Evolutionary conservation across 64 coral and sea anemone species (phyloP), one percentile per base, ranked within the genome.

Genomic region (Stichodactyla helianthus): DNA sequence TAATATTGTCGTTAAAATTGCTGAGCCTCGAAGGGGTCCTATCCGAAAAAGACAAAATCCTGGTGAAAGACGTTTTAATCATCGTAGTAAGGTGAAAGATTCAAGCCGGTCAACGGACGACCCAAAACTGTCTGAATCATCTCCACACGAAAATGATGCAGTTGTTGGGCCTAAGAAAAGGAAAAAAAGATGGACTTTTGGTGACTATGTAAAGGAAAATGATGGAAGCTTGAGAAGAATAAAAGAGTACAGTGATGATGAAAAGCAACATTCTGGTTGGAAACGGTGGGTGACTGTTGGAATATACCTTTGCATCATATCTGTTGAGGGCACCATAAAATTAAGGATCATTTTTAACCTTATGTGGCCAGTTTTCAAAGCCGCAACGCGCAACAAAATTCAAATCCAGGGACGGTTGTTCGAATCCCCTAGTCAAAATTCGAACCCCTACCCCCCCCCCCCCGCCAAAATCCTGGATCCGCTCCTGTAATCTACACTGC

Each of bases 1-100:
- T 54, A 81, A 81, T 81, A 81, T 81, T 28, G 78, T 81, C 6
- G 78, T 81, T 15, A 81, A 54, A 20, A 81, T 81, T 81, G 78
- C 78, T 53, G 78, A 81, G 19, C 78, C 78, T 22, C 78, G 50
- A 52, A 81, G 78, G 53, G 15, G 4, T 20, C 50, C 78, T 17
- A 81, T 51, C 35, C 35, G 52, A 54, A 81, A 54, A 81, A 74
- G 68, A 14, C 16, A 12, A 51, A 81, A 81, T 79, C 65, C 3
- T 25, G 7, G 9, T 28, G 10, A 74, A n/a, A 74, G 25, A 31
- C 68, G 68, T 31, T 11, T 74, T 14, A 27, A 2, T 12, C n/a
- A 35, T 11, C 25, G 68, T 4, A 74, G 17, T 26, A 27, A 31
- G 23, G 68, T 74, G 8, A 11, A 27, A 31, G 10, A 23, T 23